These are phyloP conservation scores for Pristionchus maxplancki DNA, from an alignment of 2,888 invertebrate genomes.

Conservation along the genomic window DNA sequence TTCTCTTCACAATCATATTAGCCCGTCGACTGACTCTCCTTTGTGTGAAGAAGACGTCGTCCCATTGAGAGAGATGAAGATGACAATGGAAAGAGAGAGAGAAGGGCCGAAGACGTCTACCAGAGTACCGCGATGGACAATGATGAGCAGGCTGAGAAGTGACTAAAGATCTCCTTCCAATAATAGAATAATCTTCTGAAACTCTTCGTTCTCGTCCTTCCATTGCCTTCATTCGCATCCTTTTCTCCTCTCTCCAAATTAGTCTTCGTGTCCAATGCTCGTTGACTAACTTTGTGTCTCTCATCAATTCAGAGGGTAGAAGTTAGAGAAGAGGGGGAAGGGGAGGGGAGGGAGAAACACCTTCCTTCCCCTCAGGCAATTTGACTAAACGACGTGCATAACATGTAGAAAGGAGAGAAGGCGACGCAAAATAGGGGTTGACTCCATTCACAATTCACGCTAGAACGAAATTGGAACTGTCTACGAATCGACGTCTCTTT, in stretches of 20 bases:
- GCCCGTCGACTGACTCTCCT: slow-evolving; percentile 23
- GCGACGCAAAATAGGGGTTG: background rate
- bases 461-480: background rate
- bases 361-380: slow-evolving; percentile 29
- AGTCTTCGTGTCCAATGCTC: slow-evolving; percentile 24
- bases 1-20: slow-evolving; percentile 37
- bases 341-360: slow-evolving; percentile 1
- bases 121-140: background rate
- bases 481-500: background rate
- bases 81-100: slow-evolving; percentile 10
- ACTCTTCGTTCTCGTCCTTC: slow-evolving; percentile 10
- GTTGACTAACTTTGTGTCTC: slow-evolving; percentile 14
- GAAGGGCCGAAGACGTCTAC: slow-evolving; percentile 1
- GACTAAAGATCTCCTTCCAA: background rate
- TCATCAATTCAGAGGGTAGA: slow-evolving; percentile 36
- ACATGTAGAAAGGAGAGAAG: slow-evolving; percentile 25
- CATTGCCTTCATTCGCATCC: slow-evolving; percentile 1
- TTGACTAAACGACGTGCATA: slow-evolving; percentile 40
- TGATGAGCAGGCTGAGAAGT: background rate
- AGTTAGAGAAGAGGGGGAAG: slow-evolving; percentile 26
- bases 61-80: background rate
- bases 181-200: background rate
- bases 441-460: slow-evolving; percentile 1
- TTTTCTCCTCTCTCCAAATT: slow-evolving; percentile 14
- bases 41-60: slow-evolving; percentile 20